Evolutionary conservation across 1,140 invertebrate species (phyloP), one percentile per base, ranked within the genome.

Genomic region (Ceratoteleas bidentatus): DNA sequence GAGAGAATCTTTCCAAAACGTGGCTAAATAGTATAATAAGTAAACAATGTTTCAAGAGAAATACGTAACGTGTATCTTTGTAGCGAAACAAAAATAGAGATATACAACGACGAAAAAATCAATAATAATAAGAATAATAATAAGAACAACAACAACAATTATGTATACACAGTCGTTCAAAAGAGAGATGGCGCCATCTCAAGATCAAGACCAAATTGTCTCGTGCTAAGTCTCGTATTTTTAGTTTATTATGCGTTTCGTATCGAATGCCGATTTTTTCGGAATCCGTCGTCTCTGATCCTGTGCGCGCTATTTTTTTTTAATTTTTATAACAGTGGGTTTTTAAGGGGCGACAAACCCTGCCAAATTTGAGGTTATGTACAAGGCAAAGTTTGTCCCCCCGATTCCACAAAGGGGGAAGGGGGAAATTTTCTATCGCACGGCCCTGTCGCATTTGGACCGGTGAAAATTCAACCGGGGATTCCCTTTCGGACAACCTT

Each of bases 71-170:
- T 81, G 77, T 78, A 78, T 69, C 81, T 79, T 81, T 81, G 80
- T 84, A 81, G 81, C 75, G 84, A 24, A 24, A 24, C 24, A 85
- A 85, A 79, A 85, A 86, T 84, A 88, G 83, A 82, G 81, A 24
- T 24, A 80, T 85, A 86, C 85, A 88, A 87, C 76, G 84, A 83
- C 82, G 84, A 87, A 83, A 84, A 83, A 74, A 84, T 79, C 79
- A 81, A 84, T 74, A 78, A 87, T 72, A 84, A 87, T 73, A 87
- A 86, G 70, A 86, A 87, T 54, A 87, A 58, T 64, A 64, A 78
- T 78, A 54, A 60, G 32, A 13, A 15, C 24, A 15, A 40, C 53
- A 40, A 7, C 15, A 57, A 24, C 24, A 24, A 24, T 24, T 58
- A 56, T 43, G 14, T 65, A 62, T 66, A 52, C 69, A 70, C 74